These are phyloP conservation scores for Bombus haemorrhoidalis DNA, from an alignment of 1,140 invertebrate species.

Conservation along the genomic window DNA sequence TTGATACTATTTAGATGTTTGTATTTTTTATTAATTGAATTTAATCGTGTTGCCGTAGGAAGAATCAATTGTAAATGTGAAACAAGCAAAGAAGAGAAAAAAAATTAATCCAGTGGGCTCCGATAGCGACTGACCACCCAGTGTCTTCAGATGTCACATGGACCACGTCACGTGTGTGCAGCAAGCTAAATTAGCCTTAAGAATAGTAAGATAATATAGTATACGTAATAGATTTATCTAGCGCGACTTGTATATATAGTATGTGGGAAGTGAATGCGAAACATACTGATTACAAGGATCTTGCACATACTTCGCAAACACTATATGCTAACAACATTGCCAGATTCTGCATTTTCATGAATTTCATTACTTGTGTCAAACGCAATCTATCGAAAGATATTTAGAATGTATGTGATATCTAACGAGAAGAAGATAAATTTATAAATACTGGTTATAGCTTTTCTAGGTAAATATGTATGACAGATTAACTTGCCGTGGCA, in stretches of 20 bases:
- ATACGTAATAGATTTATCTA: constrained; percentile 68
- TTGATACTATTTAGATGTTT: neutral
- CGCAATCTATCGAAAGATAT: constrained; percentile 21
- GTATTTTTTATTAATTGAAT: neutral
- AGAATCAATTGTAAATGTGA: constrained; percentile 92
- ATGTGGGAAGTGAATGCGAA: constrained; percentile 58
- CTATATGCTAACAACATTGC: constrained; percentile 52
- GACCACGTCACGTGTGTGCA: constrained; percentile 79
- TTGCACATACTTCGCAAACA: constrained; percentile 59
- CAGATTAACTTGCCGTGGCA: constrained; percentile 44
- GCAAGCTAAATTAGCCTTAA: constrained; percentile 80
- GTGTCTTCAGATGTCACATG: constrained; percentile 80
- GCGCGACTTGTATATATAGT: constrained; percentile 70
- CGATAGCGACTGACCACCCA: constrained; percentile 91
- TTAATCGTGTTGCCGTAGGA: constrained; percentile 83
- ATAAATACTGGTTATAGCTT: constrained; percentile 51
- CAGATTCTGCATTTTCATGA: constrained; percentile 58
- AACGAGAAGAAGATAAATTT: constrained; percentile 40
- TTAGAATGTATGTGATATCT: constrained; percentile 47
- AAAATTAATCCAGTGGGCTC: constrained; percentile 89
- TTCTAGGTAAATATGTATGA: constrained; percentile 49
- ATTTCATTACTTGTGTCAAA: constrained; percentile 40
- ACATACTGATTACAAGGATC: constrained; percentile 28
- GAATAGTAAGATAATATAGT: constrained; percentile 80
- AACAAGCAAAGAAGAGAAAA: constrained; percentile 93